phyloP scores from a whole-genome alignment of 2,113 vertebrate genomes.

The Amphiprion percula region DNA sequence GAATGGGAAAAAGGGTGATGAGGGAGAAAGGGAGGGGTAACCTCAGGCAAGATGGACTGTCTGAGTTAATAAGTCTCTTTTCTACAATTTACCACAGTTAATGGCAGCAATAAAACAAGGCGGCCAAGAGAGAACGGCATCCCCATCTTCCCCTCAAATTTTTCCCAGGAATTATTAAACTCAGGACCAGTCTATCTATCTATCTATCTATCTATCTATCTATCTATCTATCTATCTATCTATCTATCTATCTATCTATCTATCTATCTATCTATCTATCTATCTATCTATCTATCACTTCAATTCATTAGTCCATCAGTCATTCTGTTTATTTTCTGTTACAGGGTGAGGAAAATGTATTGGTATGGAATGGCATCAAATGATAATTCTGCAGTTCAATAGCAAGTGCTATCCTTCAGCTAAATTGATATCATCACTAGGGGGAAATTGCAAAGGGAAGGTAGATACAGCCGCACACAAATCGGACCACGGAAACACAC shows the following conservation, averaged over 20 bases:
- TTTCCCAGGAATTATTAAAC: no score
- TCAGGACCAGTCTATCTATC: no score
- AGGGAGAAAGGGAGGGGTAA: no score
- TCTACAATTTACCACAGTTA: no score
- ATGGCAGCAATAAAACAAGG: no score
- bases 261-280: no score
- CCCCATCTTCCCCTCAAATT: no score
- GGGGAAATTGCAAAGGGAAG: slow-evolving; percentile 73
- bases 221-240: not conserved
- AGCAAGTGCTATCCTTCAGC: slow-evolving; percentile 54
- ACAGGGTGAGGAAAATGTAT: slow-evolving; percentile 17
- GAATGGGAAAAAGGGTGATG: no score
- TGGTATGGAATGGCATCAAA: slow-evolving; percentile 66
- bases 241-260: not conserved
- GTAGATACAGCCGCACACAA: slow-evolving; percentile 49
- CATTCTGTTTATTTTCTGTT: slow-evolving; percentile 52
- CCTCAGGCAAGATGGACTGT: no score
- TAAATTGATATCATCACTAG: slow-evolving; percentile 77
- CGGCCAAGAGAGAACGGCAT: no score
- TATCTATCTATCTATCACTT: not conserved
- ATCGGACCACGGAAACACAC: slow-evolving; percentile 28
- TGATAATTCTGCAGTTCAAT: slow-evolving; percentile 70
- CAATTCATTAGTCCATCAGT: not conserved
- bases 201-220: not conserved
- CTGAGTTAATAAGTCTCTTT: no score